Evolutionary conservation across 2,113 vertebrate species (phyloP).

Genomic region (Cyprinus carpio): DNA sequence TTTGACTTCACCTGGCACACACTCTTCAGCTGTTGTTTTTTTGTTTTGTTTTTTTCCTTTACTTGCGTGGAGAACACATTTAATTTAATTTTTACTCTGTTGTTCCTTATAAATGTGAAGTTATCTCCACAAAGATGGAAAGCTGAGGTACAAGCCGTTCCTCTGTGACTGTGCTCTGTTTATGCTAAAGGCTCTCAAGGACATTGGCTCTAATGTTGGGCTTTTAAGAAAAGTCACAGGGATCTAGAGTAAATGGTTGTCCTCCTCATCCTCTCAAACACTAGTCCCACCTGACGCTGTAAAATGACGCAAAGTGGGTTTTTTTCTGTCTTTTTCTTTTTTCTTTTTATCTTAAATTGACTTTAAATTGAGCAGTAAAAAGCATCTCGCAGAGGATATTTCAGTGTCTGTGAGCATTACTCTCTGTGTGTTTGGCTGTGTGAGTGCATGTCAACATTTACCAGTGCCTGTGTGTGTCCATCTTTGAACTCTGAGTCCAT

Average conservation of each 20-base stretch:
- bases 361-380: slow-evolving; percentile 50
- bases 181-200: slow-evolving; percentile 23
- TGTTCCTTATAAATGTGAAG: slow-evolving; percentile 5
- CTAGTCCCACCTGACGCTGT: not conserved
- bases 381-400: slow-evolving; percentile 24
- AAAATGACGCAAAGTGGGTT: not conserved
- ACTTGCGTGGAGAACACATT: not conserved
- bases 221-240: slow-evolving; percentile 30
- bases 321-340: not conserved
- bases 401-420: slow-evolving; percentile 31
- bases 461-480: not conserved
- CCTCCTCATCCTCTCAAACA: not conserved
- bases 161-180: not conserved
- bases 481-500: not conserved
- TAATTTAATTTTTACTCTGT: not conserved
- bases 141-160: not conserved
- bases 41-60: not conserved
- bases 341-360: slow-evolving; percentile 36
- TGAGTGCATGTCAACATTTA: not conserved
- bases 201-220: slow-evolving; percentile 22
- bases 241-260: slow-evolving; percentile 39
- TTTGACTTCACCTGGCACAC: not conserved
- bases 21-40: not conserved
- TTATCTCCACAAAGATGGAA: not conserved
- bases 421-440: not conserved